These are phyloP conservation scores for Hymenopus coronatus DNA, from an alignment of 2,888 invertebrate genomes.

Conservation along the genomic window DNA sequence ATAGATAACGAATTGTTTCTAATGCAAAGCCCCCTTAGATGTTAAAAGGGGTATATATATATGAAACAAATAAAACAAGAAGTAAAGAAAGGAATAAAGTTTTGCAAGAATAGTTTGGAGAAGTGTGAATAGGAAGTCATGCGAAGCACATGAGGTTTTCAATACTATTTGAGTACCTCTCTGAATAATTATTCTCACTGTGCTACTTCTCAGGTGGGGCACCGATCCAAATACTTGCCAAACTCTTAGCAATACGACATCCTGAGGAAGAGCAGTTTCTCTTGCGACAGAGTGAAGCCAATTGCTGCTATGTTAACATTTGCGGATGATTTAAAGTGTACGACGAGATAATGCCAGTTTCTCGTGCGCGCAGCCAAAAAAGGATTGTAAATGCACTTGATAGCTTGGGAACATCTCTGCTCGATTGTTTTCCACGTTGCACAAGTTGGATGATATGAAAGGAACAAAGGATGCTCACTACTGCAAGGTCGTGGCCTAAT, in stretches of 20 bases:
- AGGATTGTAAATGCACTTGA: background rate
- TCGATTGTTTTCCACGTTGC: background rate
- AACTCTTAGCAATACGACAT: background rate
- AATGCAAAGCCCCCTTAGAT: no score
- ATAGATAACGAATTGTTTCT: no score
- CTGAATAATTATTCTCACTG: no score
- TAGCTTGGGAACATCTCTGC: background rate
- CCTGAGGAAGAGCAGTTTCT: background rate
- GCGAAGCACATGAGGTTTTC: no score
- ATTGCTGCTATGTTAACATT: background rate
- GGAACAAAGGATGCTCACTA: background rate
- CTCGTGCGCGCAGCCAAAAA: background rate
- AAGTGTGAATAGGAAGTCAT: no score
- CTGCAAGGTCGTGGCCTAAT: background rate
- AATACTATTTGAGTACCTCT: no score
- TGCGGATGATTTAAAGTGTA: background rate
- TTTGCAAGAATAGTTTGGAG: no score
- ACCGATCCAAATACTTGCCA: no score
- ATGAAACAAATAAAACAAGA: no score
- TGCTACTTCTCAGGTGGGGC: no score
- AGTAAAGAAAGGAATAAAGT: no score
- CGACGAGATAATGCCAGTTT: background rate
- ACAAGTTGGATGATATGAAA: background rate
- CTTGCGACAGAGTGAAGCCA: background rate
- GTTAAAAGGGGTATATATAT: no score